Evolutionary conservation across 2,113 vertebrate genomes (phyloP).

Genomic region (Ovibos moschatus): DNA sequence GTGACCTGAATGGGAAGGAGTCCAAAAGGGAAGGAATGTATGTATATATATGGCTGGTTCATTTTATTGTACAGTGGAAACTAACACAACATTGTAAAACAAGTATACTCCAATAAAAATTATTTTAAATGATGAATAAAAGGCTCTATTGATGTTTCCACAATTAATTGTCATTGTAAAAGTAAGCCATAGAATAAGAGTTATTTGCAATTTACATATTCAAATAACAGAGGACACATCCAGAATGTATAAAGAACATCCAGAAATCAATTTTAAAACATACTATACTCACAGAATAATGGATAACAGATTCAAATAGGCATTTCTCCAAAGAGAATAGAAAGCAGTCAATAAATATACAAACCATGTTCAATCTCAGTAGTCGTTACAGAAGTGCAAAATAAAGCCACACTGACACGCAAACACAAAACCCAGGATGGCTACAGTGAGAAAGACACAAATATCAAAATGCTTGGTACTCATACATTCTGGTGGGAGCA

Average conservation of each 20-base stretch:
- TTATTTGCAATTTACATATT: neutral
- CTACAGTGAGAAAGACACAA: conserved; percentile 11
- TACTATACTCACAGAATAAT: neutral
- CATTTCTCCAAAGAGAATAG: neutral
- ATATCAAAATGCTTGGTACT: neutral
- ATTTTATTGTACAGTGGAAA: neutral
- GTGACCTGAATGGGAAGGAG: neutral
- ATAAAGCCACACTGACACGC: neutral
- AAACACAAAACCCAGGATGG: neutral
- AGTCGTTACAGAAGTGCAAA: neutral
- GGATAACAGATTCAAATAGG: conserved; percentile 9
- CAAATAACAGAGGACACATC: neutral
- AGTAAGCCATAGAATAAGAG: neutral
- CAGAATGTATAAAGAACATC: neutral
- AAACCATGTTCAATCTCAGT: neutral
- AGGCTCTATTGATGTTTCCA: neutral
- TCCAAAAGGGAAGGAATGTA: neutral
- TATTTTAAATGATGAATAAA: neutral
- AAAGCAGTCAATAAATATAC: conserved; percentile 2
- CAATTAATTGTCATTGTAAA: neutral
- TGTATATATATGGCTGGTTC: neutral
- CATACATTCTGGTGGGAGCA: neutral
- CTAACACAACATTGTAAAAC: neutral
- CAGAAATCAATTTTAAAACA: neutral
- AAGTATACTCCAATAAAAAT: neutral